Evolutionary conservation across 2,113 vertebrate species (phyloP).

Genomic region (Myrmecophaga tridactyla): DNA sequence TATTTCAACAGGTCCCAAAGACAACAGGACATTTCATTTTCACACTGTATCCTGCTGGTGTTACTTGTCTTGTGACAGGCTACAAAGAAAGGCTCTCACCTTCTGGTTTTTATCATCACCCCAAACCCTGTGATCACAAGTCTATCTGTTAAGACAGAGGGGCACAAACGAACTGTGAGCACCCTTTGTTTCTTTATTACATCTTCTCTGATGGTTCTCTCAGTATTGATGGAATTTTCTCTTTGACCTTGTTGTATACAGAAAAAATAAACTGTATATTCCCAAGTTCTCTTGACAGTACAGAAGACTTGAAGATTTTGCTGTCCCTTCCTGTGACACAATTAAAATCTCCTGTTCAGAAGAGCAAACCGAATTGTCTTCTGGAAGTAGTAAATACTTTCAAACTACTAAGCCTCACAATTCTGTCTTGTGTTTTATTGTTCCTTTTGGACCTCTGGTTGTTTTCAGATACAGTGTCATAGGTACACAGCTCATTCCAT

Average conservation of each 20-base stretch:
- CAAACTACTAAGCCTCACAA: background rate
- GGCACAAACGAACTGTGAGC: background rate
- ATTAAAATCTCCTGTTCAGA: slow-evolving; percentile 6
- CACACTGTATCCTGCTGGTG: rapidly evolving
- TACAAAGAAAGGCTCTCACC: background rate
- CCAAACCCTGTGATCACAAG: background rate
- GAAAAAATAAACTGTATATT: background rate
- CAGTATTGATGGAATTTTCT: background rate
- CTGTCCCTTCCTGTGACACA: background rate
- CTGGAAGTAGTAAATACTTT: background rate
- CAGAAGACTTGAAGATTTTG: background rate
- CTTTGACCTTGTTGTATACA: background rate
- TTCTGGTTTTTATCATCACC: background rate
- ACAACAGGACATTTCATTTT: background rate
- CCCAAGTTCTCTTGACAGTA: background rate
- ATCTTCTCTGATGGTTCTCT: background rate
- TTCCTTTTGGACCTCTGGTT: background rate
- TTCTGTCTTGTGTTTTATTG: background rate
- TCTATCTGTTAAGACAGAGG: background rate
- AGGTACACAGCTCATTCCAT: background rate
- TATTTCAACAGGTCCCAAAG: background rate
- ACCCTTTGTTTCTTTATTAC: background rate
- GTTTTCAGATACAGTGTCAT: background rate
- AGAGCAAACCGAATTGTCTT: background rate
- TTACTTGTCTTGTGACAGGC: background rate